These are phyloP conservation scores for Stichopus horrens DNA, from an alignment of 53 echinoderm and acorn worm species.

Conservation along the genomic window DNA sequence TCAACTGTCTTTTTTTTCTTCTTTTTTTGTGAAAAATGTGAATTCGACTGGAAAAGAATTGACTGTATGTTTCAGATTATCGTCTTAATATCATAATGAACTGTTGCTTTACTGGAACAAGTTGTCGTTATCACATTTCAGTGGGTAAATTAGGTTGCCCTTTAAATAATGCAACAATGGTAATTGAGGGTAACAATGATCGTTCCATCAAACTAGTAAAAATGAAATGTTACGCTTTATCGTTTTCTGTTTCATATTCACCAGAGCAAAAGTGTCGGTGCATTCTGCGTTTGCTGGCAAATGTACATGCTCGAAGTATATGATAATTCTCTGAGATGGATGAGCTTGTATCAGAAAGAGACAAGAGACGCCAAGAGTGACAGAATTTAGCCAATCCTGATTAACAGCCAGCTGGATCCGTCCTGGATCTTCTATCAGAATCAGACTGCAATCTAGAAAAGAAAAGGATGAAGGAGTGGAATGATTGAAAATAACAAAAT, in stretches of 20 bases:
- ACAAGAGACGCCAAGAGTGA: conserved; percentile 10
- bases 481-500: neutral
- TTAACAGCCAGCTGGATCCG: conserved; percentile 35
- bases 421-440: conserved; percentile 45
- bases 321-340: conserved; percentile 44
- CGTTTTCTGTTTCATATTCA: neutral
- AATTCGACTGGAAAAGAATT: no score
- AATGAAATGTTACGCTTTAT: no score
- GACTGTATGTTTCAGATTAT: no score
- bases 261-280: conserved; percentile 5
- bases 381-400: conserved; percentile 6
- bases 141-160: no score
- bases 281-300: conserved; percentile 47
- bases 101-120: no score
- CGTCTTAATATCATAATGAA: no score
- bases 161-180: no score
- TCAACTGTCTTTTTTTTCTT: no score
- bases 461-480: neutral
- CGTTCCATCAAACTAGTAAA: no score
- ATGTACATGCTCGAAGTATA: conserved; percentile 47
- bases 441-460: conserved; percentile 51
- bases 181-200: no score
- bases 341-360: conserved; percentile 46
- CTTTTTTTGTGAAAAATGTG: no score
- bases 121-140: no score